Conservation (phyloP, 2,113 vertebrate genomes). For the Vireo altiloquus region DNA sequence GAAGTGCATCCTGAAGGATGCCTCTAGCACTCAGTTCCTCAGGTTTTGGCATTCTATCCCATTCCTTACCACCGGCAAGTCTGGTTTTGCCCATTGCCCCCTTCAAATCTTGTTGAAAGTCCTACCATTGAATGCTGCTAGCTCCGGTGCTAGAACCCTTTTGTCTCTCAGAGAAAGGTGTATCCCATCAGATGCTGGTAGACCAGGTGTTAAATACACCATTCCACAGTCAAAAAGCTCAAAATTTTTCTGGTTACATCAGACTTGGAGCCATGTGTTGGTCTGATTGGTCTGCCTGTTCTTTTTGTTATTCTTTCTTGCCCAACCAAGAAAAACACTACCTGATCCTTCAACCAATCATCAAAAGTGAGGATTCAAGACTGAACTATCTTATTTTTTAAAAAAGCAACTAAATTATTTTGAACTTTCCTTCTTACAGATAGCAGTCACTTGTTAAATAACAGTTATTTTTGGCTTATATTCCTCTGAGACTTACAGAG, state of each 20-base stretch:
- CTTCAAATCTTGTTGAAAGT: background rate
- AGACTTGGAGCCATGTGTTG: background rate
- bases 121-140: background rate
- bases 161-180: background rate
- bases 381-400: background rate
- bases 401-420: conserved; percentile 29
- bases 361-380: background rate
- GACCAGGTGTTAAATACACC: background rate
- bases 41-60: background rate
- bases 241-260: background rate
- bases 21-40: background rate
- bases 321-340: background rate
- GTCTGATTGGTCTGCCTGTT: background rate
- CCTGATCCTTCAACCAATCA: background rate
- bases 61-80: background rate
- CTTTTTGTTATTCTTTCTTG: background rate
- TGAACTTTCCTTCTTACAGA: background rate
- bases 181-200: background rate
- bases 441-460: background rate
- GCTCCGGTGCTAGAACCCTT: background rate
- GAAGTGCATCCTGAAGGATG: background rate
- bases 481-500: background rate
- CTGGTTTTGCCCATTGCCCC: background rate
- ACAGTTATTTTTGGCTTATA: background rate
- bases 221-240: background rate